Percentiles rank a stretch among this genome's conserved stretches.
Evolutionary conservation across 2,113 vertebrate species (phyloP).

Genomic region (Bagarius yarrelli): DNA sequence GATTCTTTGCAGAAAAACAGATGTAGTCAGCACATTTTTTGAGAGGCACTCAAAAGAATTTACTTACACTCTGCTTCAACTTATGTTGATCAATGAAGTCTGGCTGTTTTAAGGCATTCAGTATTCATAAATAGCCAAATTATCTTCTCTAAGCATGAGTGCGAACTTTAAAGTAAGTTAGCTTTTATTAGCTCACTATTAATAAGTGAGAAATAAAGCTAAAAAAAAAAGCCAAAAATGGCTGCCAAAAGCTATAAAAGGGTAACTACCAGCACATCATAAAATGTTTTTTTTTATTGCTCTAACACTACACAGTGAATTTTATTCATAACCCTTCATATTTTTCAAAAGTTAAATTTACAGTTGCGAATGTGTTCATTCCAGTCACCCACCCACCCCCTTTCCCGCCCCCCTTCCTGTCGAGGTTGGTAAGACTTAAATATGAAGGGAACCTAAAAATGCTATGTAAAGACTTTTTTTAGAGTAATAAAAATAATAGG

Average conservation of each 20-base stretch:
- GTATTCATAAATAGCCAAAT: not conserved
- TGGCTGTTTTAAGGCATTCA: not conserved
- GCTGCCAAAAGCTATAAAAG: not conserved
- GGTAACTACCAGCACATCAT: not conserved
- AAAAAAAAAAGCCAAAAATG: not conserved
- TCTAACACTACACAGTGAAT: not conserved
- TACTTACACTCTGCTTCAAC: not conserved
- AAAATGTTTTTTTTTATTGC: slow-evolving; percentile 5
- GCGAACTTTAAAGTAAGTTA: too few species aligned
- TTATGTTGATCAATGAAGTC: not conserved
- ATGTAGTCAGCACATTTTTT: not conserved
- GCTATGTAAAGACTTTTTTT: not conserved
- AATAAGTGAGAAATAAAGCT: not conserved
- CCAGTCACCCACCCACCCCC: too few species aligned
- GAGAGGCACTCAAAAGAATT: not conserved
- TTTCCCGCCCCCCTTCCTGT: too few species aligned
- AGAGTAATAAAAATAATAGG: too few species aligned
- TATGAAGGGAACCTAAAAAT: not conserved
- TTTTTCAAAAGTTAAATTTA: too few species aligned
- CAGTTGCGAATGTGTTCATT: too few species aligned
- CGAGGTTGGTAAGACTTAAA: not conserved
- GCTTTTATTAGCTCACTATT: not conserved
- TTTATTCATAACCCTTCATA: not conserved
- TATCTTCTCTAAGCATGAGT: too few species aligned
- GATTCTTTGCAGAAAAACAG: not conserved